Conservation (phyloP, 2,797 vertebrate species). For the Hydrocynus forskahlii region DNA sequence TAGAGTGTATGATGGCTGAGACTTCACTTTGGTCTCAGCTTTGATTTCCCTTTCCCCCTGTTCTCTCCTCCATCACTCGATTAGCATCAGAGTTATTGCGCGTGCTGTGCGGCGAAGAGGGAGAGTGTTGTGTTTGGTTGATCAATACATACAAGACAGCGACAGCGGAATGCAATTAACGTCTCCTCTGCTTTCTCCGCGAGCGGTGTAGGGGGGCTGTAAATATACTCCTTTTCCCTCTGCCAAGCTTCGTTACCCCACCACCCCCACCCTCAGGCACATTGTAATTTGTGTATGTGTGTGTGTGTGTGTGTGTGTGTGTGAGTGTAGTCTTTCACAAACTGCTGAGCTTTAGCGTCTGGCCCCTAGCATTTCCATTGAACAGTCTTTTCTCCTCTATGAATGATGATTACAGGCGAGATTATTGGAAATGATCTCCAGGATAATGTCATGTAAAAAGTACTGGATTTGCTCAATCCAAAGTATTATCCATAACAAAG, state of each 20-base stretch:
- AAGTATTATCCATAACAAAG: too few species aligned
- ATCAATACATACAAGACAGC: slow-evolving; percentile 60
- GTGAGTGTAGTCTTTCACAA: not conserved
- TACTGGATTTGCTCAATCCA: too few species aligned
- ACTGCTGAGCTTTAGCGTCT: slow-evolving; percentile 5
- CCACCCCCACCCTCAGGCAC: not conserved
- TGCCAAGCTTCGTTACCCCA: slow-evolving; percentile 51
- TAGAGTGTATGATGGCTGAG: slow-evolving; percentile 23
- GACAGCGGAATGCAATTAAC: slow-evolving; percentile 59
- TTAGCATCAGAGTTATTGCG: slow-evolving; percentile 50
- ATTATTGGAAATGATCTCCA: slow-evolving; percentile 4
- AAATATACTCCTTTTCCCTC: slow-evolving; percentile 52
- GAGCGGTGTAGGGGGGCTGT: slow-evolving; percentile 47
- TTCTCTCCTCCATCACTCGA: slow-evolving; percentile 46
- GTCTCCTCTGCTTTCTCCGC: slow-evolving; percentile 42
- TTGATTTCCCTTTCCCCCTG: slow-evolving; percentile 31
- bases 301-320: not conserved
- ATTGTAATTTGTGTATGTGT: slow-evolving; percentile 14
- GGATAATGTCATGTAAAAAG: too few species aligned
- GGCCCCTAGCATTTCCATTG: not conserved
- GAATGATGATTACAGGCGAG: not conserved
- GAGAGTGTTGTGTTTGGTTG: slow-evolving; percentile 46
- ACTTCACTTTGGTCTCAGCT: slow-evolving; percentile 22
- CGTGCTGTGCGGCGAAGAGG: slow-evolving; percentile 33
- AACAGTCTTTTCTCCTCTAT: not conserved